Conservation (phyloP, 2,888 invertebrate species). For the Hedychridium roseum region DNA sequence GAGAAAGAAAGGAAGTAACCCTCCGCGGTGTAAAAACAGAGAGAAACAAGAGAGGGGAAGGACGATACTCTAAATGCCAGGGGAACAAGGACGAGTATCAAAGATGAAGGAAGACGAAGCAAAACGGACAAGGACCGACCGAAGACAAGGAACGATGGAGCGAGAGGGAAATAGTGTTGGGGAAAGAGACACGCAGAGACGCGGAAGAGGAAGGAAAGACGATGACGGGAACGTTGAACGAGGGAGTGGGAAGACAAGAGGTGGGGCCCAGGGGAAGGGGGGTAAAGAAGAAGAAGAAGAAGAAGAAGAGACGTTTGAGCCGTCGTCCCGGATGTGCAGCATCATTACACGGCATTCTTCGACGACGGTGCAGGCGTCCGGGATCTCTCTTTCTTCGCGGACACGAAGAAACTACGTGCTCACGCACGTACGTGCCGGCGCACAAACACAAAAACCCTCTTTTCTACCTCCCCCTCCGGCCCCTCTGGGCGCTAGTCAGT, state of each 20-base stretch:
- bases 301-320: constrained; percentile 15
- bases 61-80: too few species aligned
- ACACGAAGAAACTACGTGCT: not conserved
- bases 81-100: too few species aligned
- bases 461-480: not conserved
- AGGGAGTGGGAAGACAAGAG: not conserved
- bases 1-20: too few species aligned
- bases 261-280: not conserved
- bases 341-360: constrained; percentile 52
- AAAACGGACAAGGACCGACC: too few species aligned
- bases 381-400: constrained; percentile 33
- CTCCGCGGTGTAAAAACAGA: too few species aligned
- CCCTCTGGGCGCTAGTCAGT: not conserved
- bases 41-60: too few species aligned
- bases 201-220: too few species aligned
- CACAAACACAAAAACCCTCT: not conserved
- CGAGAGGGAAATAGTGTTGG: too few species aligned
- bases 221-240: too few species aligned
- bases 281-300: not conserved
- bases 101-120: too few species aligned
- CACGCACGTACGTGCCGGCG: not conserved
- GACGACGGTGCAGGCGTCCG: constrained; percentile 34
- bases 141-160: too few species aligned
- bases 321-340: constrained; percentile 47
- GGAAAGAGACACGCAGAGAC: too few species aligned